Evolutionary conservation across 92 coral and sea anemone genomes (phyloP).

Genomic region (Paramuricea clavata): DNA sequence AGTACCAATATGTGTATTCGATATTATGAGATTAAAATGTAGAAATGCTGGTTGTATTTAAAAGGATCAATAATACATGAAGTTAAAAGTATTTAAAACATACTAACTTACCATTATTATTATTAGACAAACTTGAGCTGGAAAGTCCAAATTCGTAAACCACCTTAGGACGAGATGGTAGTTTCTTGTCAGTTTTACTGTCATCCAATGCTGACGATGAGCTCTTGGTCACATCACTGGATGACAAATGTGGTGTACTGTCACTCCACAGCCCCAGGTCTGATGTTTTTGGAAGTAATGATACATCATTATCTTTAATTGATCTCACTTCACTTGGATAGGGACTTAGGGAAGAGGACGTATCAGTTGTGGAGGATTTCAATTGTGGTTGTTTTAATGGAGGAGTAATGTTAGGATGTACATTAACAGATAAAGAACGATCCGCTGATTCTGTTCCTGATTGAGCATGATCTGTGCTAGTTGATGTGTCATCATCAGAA

Average conservation of each 20-base stretch:
- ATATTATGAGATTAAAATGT: too few species aligned
- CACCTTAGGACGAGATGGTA: not conserved
- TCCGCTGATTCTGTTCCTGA: conserved; percentile 2
- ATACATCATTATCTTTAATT: not conserved
- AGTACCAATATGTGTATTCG: too few species aligned
- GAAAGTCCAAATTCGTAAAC: not conserved
- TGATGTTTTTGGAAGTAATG: conserved; percentile 33
- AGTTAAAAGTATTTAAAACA: not conserved
- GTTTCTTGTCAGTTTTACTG: not conserved
- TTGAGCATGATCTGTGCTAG: conserved; percentile 1
- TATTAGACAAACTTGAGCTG: conserved; percentile 22
- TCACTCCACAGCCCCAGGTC: conserved; percentile 50
- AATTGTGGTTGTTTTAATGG: not conserved
- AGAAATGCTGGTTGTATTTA: too few species aligned
- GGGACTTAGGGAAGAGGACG: conserved; percentile 34
- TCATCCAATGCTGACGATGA: conserved; percentile 32
- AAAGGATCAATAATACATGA: too few species aligned
- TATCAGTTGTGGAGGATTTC: not conserved
- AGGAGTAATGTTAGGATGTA: not conserved
- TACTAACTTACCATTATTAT: conserved; percentile 20
- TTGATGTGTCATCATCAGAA: not conserved
- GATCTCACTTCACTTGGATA: conserved; percentile 34
- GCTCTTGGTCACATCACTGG: conserved; percentile 45
- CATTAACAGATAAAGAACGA: not conserved
- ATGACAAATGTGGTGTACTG: conserved; percentile 24